Conservation (phyloP, 2,797 vertebrate genomes). For the Sebastes itinus region DNA sequence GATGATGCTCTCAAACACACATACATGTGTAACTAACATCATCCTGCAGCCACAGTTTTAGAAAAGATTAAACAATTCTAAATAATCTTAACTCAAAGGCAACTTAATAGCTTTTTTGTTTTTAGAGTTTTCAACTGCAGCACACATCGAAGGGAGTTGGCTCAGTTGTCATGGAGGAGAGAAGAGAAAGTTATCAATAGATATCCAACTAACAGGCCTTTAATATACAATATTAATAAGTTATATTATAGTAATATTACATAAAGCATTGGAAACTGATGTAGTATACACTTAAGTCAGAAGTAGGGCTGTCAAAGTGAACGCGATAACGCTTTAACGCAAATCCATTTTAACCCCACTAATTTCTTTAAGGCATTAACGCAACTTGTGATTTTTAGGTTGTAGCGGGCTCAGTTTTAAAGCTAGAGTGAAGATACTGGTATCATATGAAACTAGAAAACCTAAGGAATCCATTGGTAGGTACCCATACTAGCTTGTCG, state of each 20-base stretch:
- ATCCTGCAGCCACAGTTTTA: neutral
- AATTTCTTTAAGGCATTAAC: no score
- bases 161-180: neutral
- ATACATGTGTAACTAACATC: neutral
- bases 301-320: no score
- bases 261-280: neutral
- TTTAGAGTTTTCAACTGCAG: neutral
- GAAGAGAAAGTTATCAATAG: neutral
- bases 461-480: no score
- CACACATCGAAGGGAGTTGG: neutral
- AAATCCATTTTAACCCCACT: no score
- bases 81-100: neutral
- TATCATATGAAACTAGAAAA: no score
- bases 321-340: no score
- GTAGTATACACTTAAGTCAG: neutral
- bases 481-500: no score
- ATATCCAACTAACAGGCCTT: neutral
- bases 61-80: neutral
- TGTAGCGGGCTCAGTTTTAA: rapidly evolving
- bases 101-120: neutral
- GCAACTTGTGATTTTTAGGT: no score
- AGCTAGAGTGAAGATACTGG: no score
- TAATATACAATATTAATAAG: neutral
- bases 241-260: neutral
- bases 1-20: neutral